Base-by-base conservation (phyloP, 2,797 vertebrate species). In the Sarcophilus harrisii region DNA sequence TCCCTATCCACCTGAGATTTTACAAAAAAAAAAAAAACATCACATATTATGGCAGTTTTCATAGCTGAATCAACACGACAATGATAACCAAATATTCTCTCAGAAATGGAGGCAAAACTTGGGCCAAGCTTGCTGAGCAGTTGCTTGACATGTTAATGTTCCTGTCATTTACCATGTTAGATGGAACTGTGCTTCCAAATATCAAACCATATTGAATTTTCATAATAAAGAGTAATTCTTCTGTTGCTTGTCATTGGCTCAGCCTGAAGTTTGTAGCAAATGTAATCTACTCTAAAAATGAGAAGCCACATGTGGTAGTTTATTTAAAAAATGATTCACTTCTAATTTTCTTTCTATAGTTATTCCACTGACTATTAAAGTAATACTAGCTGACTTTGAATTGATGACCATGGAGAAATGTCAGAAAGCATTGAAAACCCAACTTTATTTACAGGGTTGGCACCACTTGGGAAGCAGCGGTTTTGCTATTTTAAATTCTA, bases 91-190 rank as follows among this genome's bases (percentile, higher is more conserved):
- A 73, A 91, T 58, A 57, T 92, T 90, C 58, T 24, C 0, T 0
- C 0, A 0, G 90, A 92, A 58, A 30, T 58, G 29, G 91, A 81
- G 0, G 0, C 28, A n/a, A 1, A 9, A 24, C 27, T 94, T 12
- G 90, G 92, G 9, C 90, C 0, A 0, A 90, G 59, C 55, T 96
- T 96, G 96, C 95, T 93, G 94, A 96, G 95, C 54, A 54, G 81
- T 89, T 92, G 94, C 91, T 91, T 93, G 96, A 93, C 0, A 0
- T 52, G 11, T n/a, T 95, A 28, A 92, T 66, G 49, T 29, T 95
- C 92, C 95, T 96, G 96, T 95, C 96, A 96, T 96, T 97, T 98
- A 91, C 59, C 93, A 32, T 59, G 81, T 91, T 90, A 95, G 94
- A 92, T 94, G 92, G 92, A 29, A 55, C 95, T 59, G n/a, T 96